phyloP scores from a whole-genome alignment of 1,140 invertebrate genomes.

The Copidosoma floridanum region DNA sequence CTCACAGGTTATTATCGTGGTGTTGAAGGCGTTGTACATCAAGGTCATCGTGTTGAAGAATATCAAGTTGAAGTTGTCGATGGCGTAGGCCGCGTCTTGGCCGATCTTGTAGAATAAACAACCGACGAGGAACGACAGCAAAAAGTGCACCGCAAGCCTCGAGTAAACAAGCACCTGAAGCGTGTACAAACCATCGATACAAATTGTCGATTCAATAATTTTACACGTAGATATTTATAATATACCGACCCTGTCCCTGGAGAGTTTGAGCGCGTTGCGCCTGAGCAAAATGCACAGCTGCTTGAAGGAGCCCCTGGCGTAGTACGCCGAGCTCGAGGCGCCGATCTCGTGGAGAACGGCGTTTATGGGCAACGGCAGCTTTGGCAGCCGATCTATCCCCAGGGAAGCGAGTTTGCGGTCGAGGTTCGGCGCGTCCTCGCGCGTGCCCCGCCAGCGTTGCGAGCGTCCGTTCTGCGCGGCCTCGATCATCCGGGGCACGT shows the following conservation, averaged over 20 bases:
- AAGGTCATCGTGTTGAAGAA: constrained; percentile 84
- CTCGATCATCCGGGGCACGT: constrained; percentile 59
- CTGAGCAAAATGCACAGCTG: constrained; percentile 62
- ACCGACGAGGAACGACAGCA: constrained; percentile 77
- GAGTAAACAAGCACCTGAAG: constrained; percentile 73
- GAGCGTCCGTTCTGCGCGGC: constrained; percentile 71
- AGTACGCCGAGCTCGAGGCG: constrained; percentile 36
- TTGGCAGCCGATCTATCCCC: not conserved
- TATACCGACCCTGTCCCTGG: constrained; percentile 48
- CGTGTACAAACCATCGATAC: too few species aligned
- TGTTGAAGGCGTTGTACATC: constrained; percentile 85
- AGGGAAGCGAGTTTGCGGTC: not conserved
- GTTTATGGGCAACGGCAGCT: constrained; percentile 18
- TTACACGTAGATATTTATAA: too few species aligned
- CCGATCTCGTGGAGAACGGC: constrained; percentile 28
- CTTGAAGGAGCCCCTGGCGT: constrained; percentile 58
- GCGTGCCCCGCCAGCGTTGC: constrained; percentile 53
- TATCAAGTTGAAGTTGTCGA: constrained; percentile 75
- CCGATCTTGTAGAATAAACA: constrained; percentile 79
- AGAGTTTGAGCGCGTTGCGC: constrained; percentile 57
- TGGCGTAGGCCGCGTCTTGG: constrained; percentile 68
- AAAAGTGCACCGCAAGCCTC: constrained; percentile 72
- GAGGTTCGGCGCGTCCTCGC: not conserved
- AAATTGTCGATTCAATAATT: too few species aligned
- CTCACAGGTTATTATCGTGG: constrained; percentile 85